phyloP scores from a whole-genome alignment of 2,797 vertebrate species.

The Botia kubotai region DNA sequence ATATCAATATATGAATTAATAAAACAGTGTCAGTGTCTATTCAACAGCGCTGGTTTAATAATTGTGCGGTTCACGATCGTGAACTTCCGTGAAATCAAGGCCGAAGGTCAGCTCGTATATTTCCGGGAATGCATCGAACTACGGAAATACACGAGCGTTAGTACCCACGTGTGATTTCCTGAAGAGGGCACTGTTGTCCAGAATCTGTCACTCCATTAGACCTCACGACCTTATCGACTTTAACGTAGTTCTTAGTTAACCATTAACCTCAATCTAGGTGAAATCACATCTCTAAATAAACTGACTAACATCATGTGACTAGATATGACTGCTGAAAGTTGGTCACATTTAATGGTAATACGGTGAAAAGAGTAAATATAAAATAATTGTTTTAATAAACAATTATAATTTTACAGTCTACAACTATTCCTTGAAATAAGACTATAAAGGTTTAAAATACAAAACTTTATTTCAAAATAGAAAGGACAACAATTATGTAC shows the following conservation, averaged over 20 bases:
- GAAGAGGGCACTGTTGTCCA: neutral
- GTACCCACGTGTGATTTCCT: neutral
- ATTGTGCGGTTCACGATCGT: constrained; percentile 5
- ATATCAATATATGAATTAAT: too few species aligned
- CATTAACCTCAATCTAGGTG: too few species aligned
- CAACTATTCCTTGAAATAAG: neutral
- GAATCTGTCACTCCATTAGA: neutral
- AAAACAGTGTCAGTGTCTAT: too few species aligned
- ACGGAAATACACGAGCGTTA: neutral
- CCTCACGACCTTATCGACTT: neutral
- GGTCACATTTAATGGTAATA: too few species aligned
- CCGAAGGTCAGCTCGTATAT: constrained; percentile 20
- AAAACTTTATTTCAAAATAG: constrained; percentile 38
- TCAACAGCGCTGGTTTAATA: too few species aligned
- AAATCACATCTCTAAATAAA: too few species aligned
- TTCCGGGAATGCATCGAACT: constrained; percentile 27
- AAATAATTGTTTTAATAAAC: too few species aligned
- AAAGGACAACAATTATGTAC: constrained; percentile 28
- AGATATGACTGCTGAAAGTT: too few species aligned
- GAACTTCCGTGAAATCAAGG: constrained; percentile 29
- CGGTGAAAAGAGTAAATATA: too few species aligned
- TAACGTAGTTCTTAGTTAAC: too few species aligned
- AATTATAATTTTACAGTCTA: too few species aligned
- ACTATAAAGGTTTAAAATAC: constrained; percentile 4
- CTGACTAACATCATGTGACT: too few species aligned